A percentile compares a stretch with the other conserved stretches of the same genome.
phyloP scores from a whole-genome alignment of 2,888 invertebrate genomes.

The Abrostola tripartita region DNA sequence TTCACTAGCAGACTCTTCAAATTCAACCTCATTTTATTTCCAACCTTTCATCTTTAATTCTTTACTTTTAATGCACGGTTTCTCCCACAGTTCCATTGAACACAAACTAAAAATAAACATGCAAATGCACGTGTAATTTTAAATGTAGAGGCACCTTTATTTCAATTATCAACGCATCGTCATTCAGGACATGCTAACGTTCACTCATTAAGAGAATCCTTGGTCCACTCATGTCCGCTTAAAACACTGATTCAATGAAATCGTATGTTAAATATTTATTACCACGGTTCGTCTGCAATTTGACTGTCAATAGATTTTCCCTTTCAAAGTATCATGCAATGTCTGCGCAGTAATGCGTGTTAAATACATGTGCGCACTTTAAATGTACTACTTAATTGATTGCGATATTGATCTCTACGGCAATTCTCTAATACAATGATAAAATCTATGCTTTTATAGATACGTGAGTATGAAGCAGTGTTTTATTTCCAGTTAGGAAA shows the following conservation, averaged over 20 bases:
- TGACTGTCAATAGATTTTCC: constrained; percentile 59
- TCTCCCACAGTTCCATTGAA: constrained; percentile 25
- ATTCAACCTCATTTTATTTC: too few relatives aligned
- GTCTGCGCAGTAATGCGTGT: constrained; percentile 30
- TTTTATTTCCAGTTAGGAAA: too few relatives aligned
- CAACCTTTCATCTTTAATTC: neutral
- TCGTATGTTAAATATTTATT: constrained; percentile 56
- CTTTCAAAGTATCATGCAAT: constrained; percentile 52
- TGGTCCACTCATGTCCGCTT: constrained; percentile 47
- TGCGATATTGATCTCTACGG: constrained; percentile 11
- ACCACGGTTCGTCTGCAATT: constrained; percentile 40
- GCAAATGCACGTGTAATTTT: constrained; percentile 45
- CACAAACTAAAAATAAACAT: constrained; percentile 40
- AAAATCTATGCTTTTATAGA: too few relatives aligned
- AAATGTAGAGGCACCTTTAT: constrained; percentile 39
- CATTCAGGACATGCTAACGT: constrained; percentile 48
- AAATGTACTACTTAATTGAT: constrained; percentile 12
- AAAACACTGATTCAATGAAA: constrained; percentile 49
- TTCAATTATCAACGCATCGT: constrained; percentile 48
- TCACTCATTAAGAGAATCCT: constrained; percentile 54
- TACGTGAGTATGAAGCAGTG: too few relatives aligned
- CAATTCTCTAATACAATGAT: too few relatives aligned
- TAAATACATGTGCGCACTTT: constrained; percentile 25
- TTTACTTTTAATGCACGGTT: constrained; percentile 22
- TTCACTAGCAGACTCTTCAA: neutral